phyloP scores from a whole-genome alignment of 35 echinoderm and acorn worm genomes.

The Amphiura filiformis region DNA sequence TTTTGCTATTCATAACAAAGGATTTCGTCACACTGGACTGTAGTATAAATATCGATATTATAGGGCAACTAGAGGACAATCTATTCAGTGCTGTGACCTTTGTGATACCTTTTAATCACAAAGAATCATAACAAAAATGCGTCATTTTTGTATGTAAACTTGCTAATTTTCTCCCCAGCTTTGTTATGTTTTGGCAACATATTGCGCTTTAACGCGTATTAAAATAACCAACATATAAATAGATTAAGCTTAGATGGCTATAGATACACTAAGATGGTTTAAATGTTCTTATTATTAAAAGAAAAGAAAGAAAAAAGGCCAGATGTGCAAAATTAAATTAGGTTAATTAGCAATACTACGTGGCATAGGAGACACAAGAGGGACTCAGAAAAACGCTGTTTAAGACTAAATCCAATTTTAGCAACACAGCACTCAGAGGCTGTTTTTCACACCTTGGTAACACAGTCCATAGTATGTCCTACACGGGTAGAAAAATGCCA shows the following conservation, averaged over 20 bases:
- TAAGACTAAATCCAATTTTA: constrained; percentile 3
- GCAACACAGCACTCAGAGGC: neutral
- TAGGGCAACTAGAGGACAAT: neutral
- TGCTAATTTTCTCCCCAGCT: neutral
- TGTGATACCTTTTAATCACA: neutral
- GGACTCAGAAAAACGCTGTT: neutral
- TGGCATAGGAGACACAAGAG: neutral
- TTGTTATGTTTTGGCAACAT: neutral
- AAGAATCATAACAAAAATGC: constrained; percentile 3
- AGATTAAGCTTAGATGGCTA: neutral
- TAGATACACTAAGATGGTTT: neutral
- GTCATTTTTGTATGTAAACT: neutral
- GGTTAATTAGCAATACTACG: neutral
- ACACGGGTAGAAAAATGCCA: neutral
- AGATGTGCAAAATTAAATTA: neutral
- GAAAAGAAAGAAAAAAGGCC: neutral
- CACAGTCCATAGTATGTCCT: neutral
- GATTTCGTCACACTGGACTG: too few relatives aligned
- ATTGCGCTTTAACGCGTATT: neutral
- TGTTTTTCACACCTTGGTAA: constrained; percentile 2
- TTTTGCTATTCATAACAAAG: too few relatives aligned
- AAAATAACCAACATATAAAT: neutral
- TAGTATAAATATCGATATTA: too few relatives aligned
- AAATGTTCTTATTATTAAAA: neutral
- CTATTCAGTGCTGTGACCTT: neutral